Evolutionary conservation across 1,140 invertebrate genomes (phyloP), one percentile per base, ranked within the genome.

Genomic region (Orussus abietinus): DNA sequence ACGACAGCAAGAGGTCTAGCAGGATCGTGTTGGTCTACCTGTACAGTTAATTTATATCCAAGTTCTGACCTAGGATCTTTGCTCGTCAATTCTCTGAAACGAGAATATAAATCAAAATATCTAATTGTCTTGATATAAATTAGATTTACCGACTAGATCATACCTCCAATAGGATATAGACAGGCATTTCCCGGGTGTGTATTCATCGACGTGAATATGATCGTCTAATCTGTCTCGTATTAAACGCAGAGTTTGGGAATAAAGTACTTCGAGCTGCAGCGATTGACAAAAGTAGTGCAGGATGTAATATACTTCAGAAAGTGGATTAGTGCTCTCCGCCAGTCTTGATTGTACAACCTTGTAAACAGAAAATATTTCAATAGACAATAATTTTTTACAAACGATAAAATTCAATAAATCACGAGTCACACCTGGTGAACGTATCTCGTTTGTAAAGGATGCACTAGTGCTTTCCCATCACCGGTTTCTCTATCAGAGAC

Each of bases 401-500:
- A 42, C 46, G 36, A 46, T 20, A 44, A 45, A 45, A 30, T 40
- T 18, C 22, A 25, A 14, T 36, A 36, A 40, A 38, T 11, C n/a
- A n/a, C n/a, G n/a, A n/a, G 38, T 36, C n/a, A 6, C 35, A 88
- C 78, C 60, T 93, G 88, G 61, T 96, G 91, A 37, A 98, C 85
- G 69, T 92, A 98, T 51, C 87, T 82, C 4, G 96, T 81, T 80
- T 96, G 93, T 7, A 95, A 75, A 5, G 85, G 84, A 76, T 98
- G 94, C 1, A 97, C 93, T 32, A 98, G 75, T 1, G 90, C 80
- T 72, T 95, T 96, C 5, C 94, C 94, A 80, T 96, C 93, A 60
- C 95, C 93, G 38, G 94, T 97, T 75, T 98, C 94, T 69, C 88
- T 88, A 62, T 98, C 96, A 65, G 96, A 92, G 3, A 99, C 95